These are phyloP conservation scores for Leucoraja ocellata DNA, from an alignment of 2,797 vertebrate genomes.

Conservation along the genomic window DNA sequence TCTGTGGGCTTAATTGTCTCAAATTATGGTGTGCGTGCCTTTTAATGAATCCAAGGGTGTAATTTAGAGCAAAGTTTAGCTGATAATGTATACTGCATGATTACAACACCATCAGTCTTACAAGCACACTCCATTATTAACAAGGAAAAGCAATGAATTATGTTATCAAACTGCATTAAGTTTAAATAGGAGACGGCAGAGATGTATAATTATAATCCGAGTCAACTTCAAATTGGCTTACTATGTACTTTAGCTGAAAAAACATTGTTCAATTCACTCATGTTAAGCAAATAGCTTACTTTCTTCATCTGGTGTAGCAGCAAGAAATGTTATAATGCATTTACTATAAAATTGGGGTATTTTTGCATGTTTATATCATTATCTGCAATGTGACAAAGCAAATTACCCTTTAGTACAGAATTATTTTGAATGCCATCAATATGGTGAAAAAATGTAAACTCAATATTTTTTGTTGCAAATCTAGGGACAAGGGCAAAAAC, in stretches of 20 bases:
- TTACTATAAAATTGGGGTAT: neutral
- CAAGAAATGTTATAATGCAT: neutral
- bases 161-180: slow-evolving; percentile 3
- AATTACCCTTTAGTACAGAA: neutral
- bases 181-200: neutral
- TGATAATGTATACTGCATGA: neutral
- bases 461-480: no score
- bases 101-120: slow-evolving; percentile 11
- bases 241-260: neutral
- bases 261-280: neutral
- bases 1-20: neutral
- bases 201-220: neutral
- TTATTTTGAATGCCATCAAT: neutral
- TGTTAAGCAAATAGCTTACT: neutral
- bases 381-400: neutral
- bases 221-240: neutral
- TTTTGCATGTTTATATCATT: neutral
- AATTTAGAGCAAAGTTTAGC: neutral
- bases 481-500: no score
- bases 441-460: no score
- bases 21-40: slow-evolving; percentile 5
- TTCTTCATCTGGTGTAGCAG: neutral
- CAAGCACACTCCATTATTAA: neutral
- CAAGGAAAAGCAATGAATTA: slow-evolving; percentile 11
- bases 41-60: slow-evolving; percentile 6